Evolutionary conservation across 2,113 vertebrate genomes (phyloP).

Genomic region (Donacobius atricapilla): DNA sequence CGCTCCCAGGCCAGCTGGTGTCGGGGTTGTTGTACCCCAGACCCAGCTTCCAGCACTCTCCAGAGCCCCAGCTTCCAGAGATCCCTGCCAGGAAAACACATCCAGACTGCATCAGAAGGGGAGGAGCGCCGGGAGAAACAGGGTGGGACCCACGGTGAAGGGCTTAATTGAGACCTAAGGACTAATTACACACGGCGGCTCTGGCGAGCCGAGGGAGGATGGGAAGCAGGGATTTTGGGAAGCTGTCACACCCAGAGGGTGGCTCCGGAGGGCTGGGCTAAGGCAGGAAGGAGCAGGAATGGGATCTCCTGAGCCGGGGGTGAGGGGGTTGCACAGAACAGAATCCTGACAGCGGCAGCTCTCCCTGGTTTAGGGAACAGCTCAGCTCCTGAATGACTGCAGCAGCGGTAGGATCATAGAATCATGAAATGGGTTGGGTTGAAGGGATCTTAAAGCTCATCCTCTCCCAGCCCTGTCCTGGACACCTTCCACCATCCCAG

Average conservation of each 20-base stretch:
- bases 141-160: neutral
- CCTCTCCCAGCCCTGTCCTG: neutral
- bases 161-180: neutral
- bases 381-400: neutral
- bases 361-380: neutral
- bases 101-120: neutral
- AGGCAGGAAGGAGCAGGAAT: neutral
- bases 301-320: neutral
- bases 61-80: neutral
- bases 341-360: neutral
- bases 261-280: neutral
- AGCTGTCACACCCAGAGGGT: neutral
- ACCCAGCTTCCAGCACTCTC: neutral
- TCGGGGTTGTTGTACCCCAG: neutral
- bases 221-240: neutral
- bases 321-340: neutral
- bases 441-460: neutral
- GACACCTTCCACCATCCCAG: fast-evolving
- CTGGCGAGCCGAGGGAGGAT: neutral
- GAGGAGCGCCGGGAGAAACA: neutral
- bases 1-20: neutral
- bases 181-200: neutral
- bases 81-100: neutral
- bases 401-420: fast-evolving
- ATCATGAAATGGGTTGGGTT: neutral